A percentile compares a stretch with the other conserved stretches of the same genome.
Evolutionary conservation across 2,113 vertebrate species (phyloP).

Genomic region (Oreochromis aureus): DNA sequence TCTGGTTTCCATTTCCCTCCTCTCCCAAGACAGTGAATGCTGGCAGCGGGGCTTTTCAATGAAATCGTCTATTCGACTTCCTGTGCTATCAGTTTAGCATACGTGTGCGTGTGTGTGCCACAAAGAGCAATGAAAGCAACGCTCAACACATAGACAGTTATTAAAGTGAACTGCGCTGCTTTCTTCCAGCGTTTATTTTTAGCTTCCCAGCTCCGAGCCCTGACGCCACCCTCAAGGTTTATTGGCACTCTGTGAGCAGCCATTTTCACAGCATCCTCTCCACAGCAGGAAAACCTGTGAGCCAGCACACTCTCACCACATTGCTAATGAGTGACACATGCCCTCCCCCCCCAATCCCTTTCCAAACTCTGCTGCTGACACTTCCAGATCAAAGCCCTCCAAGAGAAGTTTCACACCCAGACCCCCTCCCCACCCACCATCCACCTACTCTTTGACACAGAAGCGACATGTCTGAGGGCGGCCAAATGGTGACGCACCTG

Average conservation of each 20-base stretch:
- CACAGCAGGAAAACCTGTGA: conserved; percentile 30
- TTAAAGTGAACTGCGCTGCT: not conserved
- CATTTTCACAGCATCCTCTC: conserved; percentile 63
- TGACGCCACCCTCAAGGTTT: conserved; percentile 39
- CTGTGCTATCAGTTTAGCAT: conserved; percentile 63
- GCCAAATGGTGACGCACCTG: conserved; percentile 73
- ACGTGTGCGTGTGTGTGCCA: conserved; percentile 33
- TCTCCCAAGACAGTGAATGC: conserved; percentile 59
- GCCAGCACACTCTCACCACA: conserved; percentile 59
- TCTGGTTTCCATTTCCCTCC: conserved; percentile 71
- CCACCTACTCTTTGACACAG: conserved; percentile 63
- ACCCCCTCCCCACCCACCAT: not conserved
- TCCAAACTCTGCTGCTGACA: conserved; percentile 43
- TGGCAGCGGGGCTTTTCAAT: conserved; percentile 63
- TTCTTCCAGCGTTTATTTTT: not conserved
- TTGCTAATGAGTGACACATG: conserved; percentile 71
- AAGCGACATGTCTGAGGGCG: conserved; percentile 45
- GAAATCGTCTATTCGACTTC: conserved; percentile 67
- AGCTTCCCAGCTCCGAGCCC: not conserved
- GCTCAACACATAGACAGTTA: conserved; percentile 18
- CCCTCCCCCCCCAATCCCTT: conserved; percentile 10
- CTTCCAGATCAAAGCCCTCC: conserved; percentile 69
- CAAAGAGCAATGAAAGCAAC: conserved; percentile 19
- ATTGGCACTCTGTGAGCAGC: conserved; percentile 46
- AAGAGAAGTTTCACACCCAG: conserved; percentile 40